A percentile compares a stretch with the other conserved stretches of the same genome.
Conservation (phyloP, 2,888 invertebrate genomes). For the Theretra japonica region DNA sequence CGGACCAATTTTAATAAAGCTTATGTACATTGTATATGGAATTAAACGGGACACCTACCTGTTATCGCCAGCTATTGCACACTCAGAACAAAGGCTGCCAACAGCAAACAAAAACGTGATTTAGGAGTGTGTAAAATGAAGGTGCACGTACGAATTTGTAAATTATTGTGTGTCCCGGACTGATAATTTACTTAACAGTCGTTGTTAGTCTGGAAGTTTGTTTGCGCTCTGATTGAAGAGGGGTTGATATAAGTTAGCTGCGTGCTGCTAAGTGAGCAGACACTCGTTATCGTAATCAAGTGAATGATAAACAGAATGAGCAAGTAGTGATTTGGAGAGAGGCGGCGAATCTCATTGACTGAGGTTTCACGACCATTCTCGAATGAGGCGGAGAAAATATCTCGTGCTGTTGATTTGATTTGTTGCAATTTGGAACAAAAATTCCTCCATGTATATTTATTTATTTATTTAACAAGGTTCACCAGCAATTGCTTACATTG, state of each 20-base stretch:
- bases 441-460: neutral
- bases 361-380: neutral
- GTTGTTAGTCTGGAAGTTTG: neutral
- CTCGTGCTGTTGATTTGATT: neutral
- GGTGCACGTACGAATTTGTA: slow-evolving; percentile 56
- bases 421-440: neutral
- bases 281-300: neutral
- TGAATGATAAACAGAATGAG: neutral
- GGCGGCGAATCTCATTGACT: neutral
- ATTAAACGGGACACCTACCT: slow-evolving; percentile 40
- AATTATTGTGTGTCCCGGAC: slow-evolving; percentile 21
- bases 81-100: slow-evolving; percentile 66
- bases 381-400: neutral
- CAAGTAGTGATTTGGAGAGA: neutral
- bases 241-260: neutral
- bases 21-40: slow-evolving; percentile 24
- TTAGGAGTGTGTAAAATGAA: slow-evolving; percentile 67
- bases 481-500: too few relatives aligned
- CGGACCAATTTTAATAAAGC: slow-evolving; percentile 39
- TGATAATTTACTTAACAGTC: slow-evolving; percentile 14
- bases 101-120: slow-evolving; percentile 72
- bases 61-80: slow-evolving; percentile 52
- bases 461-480: too few relatives aligned
- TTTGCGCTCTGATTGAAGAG: neutral
- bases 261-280: neutral